Evolutionary conservation across 1,140 invertebrate species (phyloP), one percentile per base, ranked within the genome.

Genomic region (Scaptodrosophila lebanonensis): DNA sequence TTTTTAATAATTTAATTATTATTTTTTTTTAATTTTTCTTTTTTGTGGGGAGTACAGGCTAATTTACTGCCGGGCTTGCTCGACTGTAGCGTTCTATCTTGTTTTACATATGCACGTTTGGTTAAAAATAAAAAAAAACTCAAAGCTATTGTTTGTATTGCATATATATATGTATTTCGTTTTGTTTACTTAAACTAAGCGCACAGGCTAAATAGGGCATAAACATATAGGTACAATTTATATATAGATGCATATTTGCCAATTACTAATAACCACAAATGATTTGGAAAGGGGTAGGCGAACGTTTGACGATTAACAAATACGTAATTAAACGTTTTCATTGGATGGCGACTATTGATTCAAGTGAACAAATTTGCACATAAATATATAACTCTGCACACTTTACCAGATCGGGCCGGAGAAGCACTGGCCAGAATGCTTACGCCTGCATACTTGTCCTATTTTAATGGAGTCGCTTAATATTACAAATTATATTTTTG

Each of bases 401-500:
- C n/a, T n/a, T n/a, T n/a, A n/a, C n/a, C n/a, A n/a, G n/a, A n/a
- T n/a, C n/a, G n/a, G n/a, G n/a, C n/a, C n/a, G n/a, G n/a, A n/a
- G n/a, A n/a, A n/a, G n/a, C n/a, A n/a, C n/a, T n/a, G n/a, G n/a
- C n/a, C n/a, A n/a, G n/a, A 25, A 8, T 25, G 3, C 22, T 25
- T 8, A 25, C 8, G 22, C 22, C 8, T 25, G 8, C 8, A 8
- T 25, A 4, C 8, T 4, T 25, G 22, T 25, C 3, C 22, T 4
- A 25, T 4, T 3, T 3, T 8, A 25, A 25, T 4, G 44, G 50
- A 39, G 63, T 33, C 49, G 47, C 64, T 64, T 62, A 79, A 42
- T 44, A 50, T 47, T 73, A 68, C n/a, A 54, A 60, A 82, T 77
- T 50, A 58, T 58, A 53, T 62, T 68, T 70, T 77, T 54, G 48